Conservation (phyloP, 2,113 vertebrate species). For the Gnathonemus echidnorhynchus region DNA sequence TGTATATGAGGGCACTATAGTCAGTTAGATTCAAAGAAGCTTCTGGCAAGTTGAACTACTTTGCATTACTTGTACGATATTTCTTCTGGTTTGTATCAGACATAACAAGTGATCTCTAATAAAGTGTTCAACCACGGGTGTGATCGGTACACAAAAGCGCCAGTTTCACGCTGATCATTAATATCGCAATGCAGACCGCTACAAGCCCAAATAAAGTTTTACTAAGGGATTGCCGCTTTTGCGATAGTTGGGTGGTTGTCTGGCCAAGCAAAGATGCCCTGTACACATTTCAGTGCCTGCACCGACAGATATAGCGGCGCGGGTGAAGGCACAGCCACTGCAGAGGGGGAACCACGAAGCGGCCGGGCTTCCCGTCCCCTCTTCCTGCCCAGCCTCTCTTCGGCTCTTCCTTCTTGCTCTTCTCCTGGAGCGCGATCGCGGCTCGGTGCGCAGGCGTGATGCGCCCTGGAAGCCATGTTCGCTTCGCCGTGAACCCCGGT, state of each 20-base stretch:
- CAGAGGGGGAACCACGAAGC: not conserved
- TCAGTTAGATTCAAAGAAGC: not conserved
- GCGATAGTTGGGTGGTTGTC: not conserved
- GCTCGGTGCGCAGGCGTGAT: constrained; percentile 54
- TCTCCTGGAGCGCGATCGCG: constrained; percentile 5
- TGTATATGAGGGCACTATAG: not conserved
- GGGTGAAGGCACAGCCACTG: not conserved
- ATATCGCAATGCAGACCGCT: not conserved
- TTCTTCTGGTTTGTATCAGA: not conserved
- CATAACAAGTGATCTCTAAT: not conserved
- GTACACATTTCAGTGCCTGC: not conserved
- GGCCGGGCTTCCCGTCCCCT: not conserved
- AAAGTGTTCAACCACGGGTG: not conserved
- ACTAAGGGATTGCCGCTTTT: not conserved
- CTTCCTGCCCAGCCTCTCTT: constrained; percentile 3
- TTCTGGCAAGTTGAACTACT: not conserved
- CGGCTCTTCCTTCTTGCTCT: constrained; percentile 15
- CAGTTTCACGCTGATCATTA: not conserved
- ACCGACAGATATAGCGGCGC: not conserved
- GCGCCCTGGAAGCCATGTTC: constrained; percentile 66
- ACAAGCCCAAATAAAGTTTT: not conserved
- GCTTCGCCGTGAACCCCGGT: constrained; percentile 50
- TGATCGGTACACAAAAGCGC: not conserved
- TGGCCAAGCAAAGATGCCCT: not conserved
- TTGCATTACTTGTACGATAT: not conserved